Conservation (phyloP, 2,888 invertebrate species). For the Melipona bicolor region DNA sequence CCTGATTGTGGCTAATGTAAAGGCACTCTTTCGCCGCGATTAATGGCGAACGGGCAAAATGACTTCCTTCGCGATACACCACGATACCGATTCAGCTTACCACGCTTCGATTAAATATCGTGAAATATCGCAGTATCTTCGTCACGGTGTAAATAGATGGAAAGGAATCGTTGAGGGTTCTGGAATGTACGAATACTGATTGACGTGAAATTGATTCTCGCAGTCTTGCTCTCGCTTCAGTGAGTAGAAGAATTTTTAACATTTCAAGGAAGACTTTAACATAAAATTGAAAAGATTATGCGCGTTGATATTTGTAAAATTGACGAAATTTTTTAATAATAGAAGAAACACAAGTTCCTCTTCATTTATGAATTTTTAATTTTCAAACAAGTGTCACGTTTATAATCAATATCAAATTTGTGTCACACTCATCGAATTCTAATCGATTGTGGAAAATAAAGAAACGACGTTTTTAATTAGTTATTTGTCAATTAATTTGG, state of each 20-base stretch:
- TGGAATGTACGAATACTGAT: not conserved
- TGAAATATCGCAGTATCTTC: constrained; percentile 26
- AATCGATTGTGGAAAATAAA: too few relatives aligned
- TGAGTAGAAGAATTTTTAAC: not conserved
- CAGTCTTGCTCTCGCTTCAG: fast-evolving
- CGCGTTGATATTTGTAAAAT: too few relatives aligned
- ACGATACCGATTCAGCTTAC: constrained; percentile 12
- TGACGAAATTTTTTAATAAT: too few relatives aligned
- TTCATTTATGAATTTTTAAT: too few relatives aligned
- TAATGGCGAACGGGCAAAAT: constrained; percentile 50
- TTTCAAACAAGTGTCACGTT: too few relatives aligned
- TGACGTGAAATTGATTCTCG: not conserved
- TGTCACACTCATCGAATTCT: too few relatives aligned
- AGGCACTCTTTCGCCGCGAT: constrained; percentile 44
- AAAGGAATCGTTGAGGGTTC: not conserved
- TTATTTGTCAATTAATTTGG: too few relatives aligned
- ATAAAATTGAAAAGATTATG: too few relatives aligned
- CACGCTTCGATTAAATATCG: constrained; percentile 9
- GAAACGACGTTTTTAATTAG: too few relatives aligned
- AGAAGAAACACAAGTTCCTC: too few relatives aligned
- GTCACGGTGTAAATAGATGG: not conserved
- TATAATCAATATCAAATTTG: too few relatives aligned
- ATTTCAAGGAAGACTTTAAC: not conserved
- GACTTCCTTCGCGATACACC: constrained; percentile 43
- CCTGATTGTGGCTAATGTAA: constrained; percentile 52